Base-by-base conservation (phyloP, 2,797 vertebrate genomes). In the Chelidonichthys spinosus region DNA sequence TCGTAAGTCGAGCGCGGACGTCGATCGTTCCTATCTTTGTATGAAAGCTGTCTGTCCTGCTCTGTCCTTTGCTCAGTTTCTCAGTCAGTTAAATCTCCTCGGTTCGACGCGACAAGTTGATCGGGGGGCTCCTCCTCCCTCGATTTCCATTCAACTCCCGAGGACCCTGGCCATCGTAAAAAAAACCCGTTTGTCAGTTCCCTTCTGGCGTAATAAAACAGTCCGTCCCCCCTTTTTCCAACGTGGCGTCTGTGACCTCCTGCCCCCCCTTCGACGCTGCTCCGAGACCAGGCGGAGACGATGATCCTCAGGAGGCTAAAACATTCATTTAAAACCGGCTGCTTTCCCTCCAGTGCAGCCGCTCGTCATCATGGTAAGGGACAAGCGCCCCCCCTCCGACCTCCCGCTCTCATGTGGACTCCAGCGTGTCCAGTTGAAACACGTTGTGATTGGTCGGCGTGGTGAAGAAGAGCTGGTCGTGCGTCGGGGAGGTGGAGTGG, bases 391-490 rank as follows among this genome's bases (percentile, higher is more conserved):
- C 25, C 1, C 25, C 25, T 25, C 25, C 25, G 25, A 25, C 25
- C 25, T 25, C 25, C 2, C 25, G 25, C 25, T 25, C 25, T 99
- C 97, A 99, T 96, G 97, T 98, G 89, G 97, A 97, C 91, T 98
- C 97, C 49, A 99, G 94, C 0, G 96, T 96, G 92, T 98, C 97
- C 77, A 99, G 96, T 63, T 98, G 97, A 92, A 98, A 99, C 82
- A 99, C 95, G 76, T 96, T 99, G 95, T 97, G 97, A 93, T 96
- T 98, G 93, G 97, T 96, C 32, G 98, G 98, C 6, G 97, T 98
- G 90, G 97, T 98, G 90, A 99, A 99, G 90, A 98, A 98, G 78
- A 99, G 96, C 94, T 97, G 97, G 81, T 97, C 96, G 0, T 93
- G 93, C 59, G 96, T 75, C 5, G 90, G 90, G 5, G 91, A 90